Conservation (phyloP, 2,888 invertebrate species). For the Hypena proboscidalis region DNA sequence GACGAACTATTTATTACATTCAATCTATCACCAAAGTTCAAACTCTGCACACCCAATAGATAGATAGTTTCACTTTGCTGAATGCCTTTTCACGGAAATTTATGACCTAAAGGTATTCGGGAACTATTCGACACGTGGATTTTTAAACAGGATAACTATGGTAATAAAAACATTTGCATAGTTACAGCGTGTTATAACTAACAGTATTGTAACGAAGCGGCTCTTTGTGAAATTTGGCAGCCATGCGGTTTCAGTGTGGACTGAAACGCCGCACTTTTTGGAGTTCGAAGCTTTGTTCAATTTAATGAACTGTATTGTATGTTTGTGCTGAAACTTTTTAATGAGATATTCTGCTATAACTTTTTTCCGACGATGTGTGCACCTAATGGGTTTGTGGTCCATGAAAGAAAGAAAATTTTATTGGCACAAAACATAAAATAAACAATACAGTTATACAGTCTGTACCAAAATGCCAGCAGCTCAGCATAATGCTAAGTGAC, state of each 20-base stretch:
- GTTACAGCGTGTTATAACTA: slow-evolving; percentile 11
- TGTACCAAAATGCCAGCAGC: too few relatives aligned
- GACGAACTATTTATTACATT: slow-evolving; percentile 23
- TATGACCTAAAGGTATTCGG: slow-evolving; percentile 30
- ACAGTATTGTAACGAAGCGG: slow-evolving; percentile 13
- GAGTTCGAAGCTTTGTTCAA: slow-evolving; percentile 24
- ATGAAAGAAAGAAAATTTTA: too few relatives aligned
- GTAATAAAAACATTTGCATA: slow-evolving; percentile 23
- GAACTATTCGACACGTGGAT: slow-evolving; percentile 26
- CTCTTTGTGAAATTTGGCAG: slow-evolving; percentile 28
- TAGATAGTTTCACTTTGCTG: slow-evolving; percentile 30
- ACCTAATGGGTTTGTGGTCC: too few relatives aligned
- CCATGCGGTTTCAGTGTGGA: slow-evolving; percentile 16
- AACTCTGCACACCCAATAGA: slow-evolving; percentile 33
- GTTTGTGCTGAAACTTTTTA: not conserved
- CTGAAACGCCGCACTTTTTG: slow-evolving; percentile 17
- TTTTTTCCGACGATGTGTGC: not conserved
- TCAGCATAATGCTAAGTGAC: too few relatives aligned
- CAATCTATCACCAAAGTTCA: slow-evolving; percentile 29
- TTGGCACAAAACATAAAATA: too few relatives aligned
- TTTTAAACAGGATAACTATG: slow-evolving; percentile 37
- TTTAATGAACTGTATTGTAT: slow-evolving; percentile 5
- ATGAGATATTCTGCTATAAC: too few relatives aligned
- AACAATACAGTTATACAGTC: too few relatives aligned
- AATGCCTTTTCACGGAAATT: slow-evolving; percentile 33